Conservation (phyloP, 2,113 vertebrate genomes). For the Gopherus evgoodei region DNA sequence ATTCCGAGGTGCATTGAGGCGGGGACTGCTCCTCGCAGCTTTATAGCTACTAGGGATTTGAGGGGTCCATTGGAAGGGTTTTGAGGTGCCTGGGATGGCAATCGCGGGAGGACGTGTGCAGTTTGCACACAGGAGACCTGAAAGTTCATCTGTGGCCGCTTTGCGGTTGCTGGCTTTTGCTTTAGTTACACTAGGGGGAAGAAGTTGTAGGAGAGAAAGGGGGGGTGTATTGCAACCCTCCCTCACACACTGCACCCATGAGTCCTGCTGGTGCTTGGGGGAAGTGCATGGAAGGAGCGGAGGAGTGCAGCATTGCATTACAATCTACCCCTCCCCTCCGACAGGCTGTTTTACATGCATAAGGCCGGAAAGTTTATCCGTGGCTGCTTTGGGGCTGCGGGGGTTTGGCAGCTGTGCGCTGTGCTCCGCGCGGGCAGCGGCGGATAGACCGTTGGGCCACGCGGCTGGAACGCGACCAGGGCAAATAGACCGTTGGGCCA, state of each 20-base stretch:
- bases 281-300: background rate
- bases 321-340: background rate
- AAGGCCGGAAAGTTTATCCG: background rate
- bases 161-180: background rate
- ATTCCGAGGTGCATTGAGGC: background rate
- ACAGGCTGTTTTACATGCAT: background rate
- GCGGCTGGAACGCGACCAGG: accelerated
- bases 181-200: background rate
- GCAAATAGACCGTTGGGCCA: accelerated
- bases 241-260: background rate
- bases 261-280: background rate
- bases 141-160: no score
- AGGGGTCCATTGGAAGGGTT: no score
- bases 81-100: no score
- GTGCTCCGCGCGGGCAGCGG: background rate
- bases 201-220: background rate
- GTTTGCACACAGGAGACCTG: background rate
- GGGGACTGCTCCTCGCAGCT: background rate
- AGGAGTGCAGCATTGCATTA: background rate
- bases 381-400: background rate
- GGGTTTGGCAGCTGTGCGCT: background rate
- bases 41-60: background rate
- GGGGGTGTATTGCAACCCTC: no score
- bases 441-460: accelerated
- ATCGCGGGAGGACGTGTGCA: background rate